A percentile compares a stretch with the other conserved stretches of the same genome.
phyloP scores from a whole-genome alignment of 2,888 invertebrate genomes.

The Nudaria mundana region DNA sequence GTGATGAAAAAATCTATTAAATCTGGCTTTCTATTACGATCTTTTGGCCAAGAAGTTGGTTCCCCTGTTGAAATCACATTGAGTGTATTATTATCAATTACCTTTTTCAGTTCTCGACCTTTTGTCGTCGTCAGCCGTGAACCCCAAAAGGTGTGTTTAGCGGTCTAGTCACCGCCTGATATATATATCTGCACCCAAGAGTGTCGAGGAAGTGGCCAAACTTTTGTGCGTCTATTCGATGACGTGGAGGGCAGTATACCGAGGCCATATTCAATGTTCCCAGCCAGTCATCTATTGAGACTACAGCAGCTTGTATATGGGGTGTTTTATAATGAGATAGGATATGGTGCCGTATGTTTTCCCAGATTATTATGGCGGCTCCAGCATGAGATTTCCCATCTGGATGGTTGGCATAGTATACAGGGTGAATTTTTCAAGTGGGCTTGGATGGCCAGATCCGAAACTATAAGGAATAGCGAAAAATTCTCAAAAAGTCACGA shows the following conservation, averaged over 20 bases:
- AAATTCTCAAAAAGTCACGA: too few species aligned
- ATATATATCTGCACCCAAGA: background rate
- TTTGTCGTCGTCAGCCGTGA: background rate
- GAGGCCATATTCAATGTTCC: background rate
- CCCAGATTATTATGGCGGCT: too few species aligned
- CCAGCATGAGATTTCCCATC: background rate
- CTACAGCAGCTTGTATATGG: background rate
- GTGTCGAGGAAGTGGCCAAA: background rate
- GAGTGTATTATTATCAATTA: background rate
- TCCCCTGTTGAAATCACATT: background rate
- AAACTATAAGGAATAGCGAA: too few species aligned
- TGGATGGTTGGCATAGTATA: background rate
- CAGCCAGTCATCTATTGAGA: background rate
- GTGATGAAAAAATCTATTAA: background rate
- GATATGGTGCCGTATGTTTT: too few species aligned
- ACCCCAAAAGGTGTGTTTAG: too few species aligned
- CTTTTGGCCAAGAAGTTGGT: background rate
- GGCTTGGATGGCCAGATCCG: too few species aligned
- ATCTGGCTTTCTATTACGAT: background rate
- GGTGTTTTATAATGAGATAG: too few species aligned
- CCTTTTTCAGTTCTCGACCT: background rate
- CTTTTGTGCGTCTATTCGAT: background rate
- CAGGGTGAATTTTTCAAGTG: too few species aligned
- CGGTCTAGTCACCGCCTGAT: too few species aligned
- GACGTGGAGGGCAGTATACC: background rate